A percentile compares a stretch with the other conserved stretches of the same genome.
phyloP scores from a whole-genome alignment of 2,888 invertebrate genomes.

The Melangyna quadrimaculata region DNA sequence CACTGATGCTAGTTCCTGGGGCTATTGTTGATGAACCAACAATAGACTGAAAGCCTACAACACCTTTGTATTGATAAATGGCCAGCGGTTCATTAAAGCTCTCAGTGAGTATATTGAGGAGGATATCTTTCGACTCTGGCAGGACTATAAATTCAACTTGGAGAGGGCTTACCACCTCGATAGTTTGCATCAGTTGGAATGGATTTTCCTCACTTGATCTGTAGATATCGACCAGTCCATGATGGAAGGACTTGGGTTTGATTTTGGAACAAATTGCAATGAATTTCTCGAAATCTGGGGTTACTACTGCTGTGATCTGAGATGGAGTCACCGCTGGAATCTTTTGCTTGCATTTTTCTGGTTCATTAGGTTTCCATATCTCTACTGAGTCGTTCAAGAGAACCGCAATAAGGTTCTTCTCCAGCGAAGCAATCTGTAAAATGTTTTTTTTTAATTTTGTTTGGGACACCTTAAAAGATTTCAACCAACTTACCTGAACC shows the following conservation, averaged over 20 bases:
- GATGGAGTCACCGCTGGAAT: conserved; percentile 73
- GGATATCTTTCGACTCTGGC: conserved; percentile 80
- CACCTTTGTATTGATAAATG: conserved; percentile 81
- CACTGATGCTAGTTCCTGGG: conserved; percentile 44
- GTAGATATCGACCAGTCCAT: conserved; percentile 76
- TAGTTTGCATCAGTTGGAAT: conserved; percentile 79
- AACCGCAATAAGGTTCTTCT: conserved; percentile 57
- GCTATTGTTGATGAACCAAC: conserved; percentile 75
- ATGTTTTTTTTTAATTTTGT: background rate
- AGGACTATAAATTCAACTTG: conserved; percentile 79
- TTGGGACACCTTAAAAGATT: background rate
- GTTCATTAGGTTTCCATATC: conserved; percentile 72
- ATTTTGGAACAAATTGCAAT: conserved; percentile 74
- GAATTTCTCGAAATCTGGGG: conserved; percentile 68
- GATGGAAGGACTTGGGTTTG: conserved; percentile 70
- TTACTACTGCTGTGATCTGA: conserved; percentile 71
- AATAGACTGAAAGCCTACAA: conserved; percentile 79
- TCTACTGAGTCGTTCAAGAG: conserved; percentile 73
- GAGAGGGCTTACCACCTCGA: conserved; percentile 77
- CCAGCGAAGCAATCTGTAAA: conserved; percentile 71
- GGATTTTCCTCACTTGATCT: conserved; percentile 61
- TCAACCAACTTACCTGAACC: conserved; percentile 72
- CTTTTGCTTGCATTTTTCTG: conserved; percentile 54
- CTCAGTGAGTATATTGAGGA: conserved; percentile 80
- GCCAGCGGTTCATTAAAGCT: conserved; percentile 79